Conservation (phyloP, 2,888 invertebrate species). For the Hirtodrosophila trivittata region DNA sequence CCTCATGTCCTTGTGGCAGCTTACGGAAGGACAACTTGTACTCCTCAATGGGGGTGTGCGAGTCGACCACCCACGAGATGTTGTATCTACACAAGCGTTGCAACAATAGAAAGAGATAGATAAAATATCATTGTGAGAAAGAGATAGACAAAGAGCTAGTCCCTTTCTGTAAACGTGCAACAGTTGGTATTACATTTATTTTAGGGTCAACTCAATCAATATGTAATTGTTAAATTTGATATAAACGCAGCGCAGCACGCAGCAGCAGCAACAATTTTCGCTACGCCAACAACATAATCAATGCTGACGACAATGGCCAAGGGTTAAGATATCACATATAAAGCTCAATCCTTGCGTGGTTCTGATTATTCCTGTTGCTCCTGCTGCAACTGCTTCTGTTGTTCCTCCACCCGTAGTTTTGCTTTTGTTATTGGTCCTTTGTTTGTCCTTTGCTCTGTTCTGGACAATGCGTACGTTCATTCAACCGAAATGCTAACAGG, state of each 20-base stretch:
- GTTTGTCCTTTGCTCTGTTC: slow-evolving; percentile 52
- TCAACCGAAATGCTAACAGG: slow-evolving; percentile 72
- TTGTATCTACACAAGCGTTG: slow-evolving; percentile 85
- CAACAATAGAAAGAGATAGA: slow-evolving; percentile 8
- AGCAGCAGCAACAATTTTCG: slow-evolving; percentile 27
- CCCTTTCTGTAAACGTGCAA: slow-evolving; percentile 55
- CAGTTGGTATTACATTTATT: slow-evolving; percentile 68
- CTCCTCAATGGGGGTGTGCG: slow-evolving; percentile 88
- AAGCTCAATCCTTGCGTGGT: slow-evolving; percentile 29
- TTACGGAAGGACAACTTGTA: slow-evolving; percentile 88
- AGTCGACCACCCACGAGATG: slow-evolving; percentile 88
- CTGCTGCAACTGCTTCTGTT: slow-evolving; percentile 6
- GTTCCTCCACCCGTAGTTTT: slow-evolving; percentile 4
- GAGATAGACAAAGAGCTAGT: slow-evolving; percentile 5
- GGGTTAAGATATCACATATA: slow-evolving; percentile 53
- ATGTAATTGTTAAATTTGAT: slow-evolving; percentile 73
- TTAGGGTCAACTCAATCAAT: slow-evolving; percentile 64
- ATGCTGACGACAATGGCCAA: slow-evolving; percentile 55
- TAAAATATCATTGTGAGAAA: slow-evolving; percentile 24
- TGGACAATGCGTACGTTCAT: slow-evolving; percentile 66
- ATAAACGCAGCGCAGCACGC: slow-evolving; percentile 50
- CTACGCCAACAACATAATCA: slow-evolving; percentile 63
- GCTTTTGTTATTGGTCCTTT: slow-evolving; percentile 64
- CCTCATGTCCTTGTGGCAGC: slow-evolving; percentile 85
- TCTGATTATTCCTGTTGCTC: slow-evolving; percentile 22